These are phyloP conservation scores for Hephaestus fuliginosus DNA, from an alignment of 2,797 vertebrate genomes.

Conservation along the genomic window DNA sequence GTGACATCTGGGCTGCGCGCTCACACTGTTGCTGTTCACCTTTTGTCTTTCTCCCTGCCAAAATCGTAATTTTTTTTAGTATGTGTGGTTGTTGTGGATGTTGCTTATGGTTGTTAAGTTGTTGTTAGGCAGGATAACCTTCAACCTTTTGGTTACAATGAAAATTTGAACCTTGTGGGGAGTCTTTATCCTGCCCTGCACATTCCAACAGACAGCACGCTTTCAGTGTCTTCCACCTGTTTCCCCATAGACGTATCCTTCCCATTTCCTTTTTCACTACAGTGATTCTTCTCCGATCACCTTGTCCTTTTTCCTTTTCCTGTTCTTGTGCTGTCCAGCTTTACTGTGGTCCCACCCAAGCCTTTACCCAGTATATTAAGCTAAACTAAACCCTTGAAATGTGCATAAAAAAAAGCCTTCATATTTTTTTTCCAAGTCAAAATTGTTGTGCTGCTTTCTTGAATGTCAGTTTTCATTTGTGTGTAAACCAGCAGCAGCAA, in stretches of 20 bases:
- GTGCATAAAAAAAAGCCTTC: conserved; percentile 78
- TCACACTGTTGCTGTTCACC: conserved; percentile 42
- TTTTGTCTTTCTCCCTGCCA: conserved; percentile 69
- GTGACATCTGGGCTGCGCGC: conserved; percentile 43
- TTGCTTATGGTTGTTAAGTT: conserved; percentile 66
- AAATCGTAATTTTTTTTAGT: conserved; percentile 54
- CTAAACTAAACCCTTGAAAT: conserved; percentile 88
- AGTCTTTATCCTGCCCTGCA: conserved; percentile 76
- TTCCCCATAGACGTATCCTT: conserved; percentile 40
- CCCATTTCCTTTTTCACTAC: conserved; percentile 44
- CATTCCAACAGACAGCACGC: conserved; percentile 83
- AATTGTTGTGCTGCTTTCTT: conserved; percentile 71
- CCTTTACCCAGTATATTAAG: conserved; percentile 88
- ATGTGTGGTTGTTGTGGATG: conserved; percentile 53
- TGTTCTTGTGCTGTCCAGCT: conserved; percentile 68
- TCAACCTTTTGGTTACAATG: conserved; percentile 45
- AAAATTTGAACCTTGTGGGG: conserved; percentile 47
- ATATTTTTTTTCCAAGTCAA: conserved; percentile 61
- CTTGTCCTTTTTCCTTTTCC: conserved; percentile 35
- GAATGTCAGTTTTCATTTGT: conserved; percentile 76
- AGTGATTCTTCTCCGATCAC: conserved; percentile 43
- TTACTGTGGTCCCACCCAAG: conserved; percentile 79
- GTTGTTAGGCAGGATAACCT: conserved; percentile 74
- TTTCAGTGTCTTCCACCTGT: conserved; percentile 68
- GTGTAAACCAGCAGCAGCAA: conserved; percentile 79